Conservation (phyloP, 2,113 vertebrate genomes). For the Spheniscus mendiculus region DNA sequence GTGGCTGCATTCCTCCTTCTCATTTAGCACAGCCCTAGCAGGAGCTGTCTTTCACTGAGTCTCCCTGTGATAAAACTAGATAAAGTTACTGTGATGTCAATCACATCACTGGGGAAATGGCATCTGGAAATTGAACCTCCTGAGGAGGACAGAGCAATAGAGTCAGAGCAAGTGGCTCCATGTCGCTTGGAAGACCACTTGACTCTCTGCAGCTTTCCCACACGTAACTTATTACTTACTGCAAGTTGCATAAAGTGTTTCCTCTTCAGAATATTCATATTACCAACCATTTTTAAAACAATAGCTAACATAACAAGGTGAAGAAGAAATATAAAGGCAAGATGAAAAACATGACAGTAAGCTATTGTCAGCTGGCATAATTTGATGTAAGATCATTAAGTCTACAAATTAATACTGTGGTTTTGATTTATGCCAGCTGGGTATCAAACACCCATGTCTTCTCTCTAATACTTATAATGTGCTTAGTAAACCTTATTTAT, state of each 20-base stretch:
- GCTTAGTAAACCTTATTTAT: background rate
- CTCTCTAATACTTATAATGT: background rate
- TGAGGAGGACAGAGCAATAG: background rate
- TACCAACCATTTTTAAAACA: background rate
- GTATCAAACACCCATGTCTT: background rate
- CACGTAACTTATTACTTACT: rapidly evolving
- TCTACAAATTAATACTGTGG: background rate
- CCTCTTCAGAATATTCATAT: background rate
- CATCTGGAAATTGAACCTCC: background rate
- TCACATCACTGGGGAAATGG: background rate
- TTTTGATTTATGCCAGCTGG: background rate
- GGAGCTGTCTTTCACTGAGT: background rate
- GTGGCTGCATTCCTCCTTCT: background rate
- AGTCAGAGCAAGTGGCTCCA: background rate
- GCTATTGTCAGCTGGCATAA: background rate
- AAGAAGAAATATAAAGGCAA: background rate
- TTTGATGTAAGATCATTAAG: background rate
- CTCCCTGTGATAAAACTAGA: background rate
- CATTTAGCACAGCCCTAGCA: background rate
- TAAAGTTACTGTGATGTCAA: background rate
- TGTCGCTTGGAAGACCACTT: background rate
- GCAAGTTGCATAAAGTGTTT: background rate
- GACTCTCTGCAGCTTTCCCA: background rate
- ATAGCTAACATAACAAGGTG: background rate
- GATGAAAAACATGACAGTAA: background rate